Evolutionary conservation across 2,113 vertebrate species (phyloP).

Genomic region (Pluvialis apricaria): DNA sequence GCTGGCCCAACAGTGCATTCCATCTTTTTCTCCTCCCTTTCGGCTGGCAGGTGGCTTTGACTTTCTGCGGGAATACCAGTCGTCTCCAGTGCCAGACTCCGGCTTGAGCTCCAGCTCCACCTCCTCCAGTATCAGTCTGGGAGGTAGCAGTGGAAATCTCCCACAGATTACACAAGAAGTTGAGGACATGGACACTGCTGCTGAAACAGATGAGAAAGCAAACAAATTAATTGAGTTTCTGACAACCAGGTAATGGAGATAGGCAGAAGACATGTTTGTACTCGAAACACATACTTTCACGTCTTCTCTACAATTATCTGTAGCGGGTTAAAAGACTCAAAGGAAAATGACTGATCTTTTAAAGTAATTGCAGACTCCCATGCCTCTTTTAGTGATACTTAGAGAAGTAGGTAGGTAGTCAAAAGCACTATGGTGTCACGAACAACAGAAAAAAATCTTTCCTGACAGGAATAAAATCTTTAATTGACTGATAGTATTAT

Average conservation of each 20-base stretch:
- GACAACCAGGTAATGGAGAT: slow-evolving; percentile 86
- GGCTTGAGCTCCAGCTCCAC: slow-evolving; percentile 95
- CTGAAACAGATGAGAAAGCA: slow-evolving; percentile 90
- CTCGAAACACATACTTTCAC: neutral
- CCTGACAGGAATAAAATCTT: neutral
- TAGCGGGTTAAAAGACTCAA: neutral
- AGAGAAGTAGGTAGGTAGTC: neutral
- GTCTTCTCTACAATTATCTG: neutral
- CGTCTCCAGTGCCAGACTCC: slow-evolving; percentile 90
- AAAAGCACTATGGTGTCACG: neutral
- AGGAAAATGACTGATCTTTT: neutral
- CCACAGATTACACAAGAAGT: slow-evolving; percentile 92
- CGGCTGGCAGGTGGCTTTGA: slow-evolving; percentile 85
- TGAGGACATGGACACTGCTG: slow-evolving; percentile 83
- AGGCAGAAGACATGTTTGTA: neutral
- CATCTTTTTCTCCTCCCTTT: slow-evolving; percentile 29
- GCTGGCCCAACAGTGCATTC: neutral
- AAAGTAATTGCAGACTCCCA: neutral
- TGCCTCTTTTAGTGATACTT: neutral
- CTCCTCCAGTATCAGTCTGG: slow-evolving; percentile 94
- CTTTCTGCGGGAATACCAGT: slow-evolving; percentile 93
- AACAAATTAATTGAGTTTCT: slow-evolving; percentile 98
- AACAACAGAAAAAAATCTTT: neutral
- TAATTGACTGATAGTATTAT: neutral
- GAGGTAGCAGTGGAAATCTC: slow-evolving; percentile 92